phyloP scores from a whole-genome alignment of 2,113 vertebrate genomes.

The Dipodomys spectabilis region DNA sequence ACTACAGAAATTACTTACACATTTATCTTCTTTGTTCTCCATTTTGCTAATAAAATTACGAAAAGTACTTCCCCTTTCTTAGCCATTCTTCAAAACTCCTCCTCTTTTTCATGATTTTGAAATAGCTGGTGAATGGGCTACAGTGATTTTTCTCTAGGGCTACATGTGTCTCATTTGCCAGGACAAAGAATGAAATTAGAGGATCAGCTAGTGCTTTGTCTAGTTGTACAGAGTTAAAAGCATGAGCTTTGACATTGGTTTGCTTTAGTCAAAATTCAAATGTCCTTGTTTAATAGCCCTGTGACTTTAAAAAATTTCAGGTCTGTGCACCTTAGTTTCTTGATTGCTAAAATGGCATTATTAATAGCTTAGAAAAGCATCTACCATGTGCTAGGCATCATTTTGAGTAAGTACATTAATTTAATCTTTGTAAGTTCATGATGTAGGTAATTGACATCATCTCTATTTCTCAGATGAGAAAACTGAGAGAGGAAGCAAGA shows the following conservation, averaged over 20 bases:
- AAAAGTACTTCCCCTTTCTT: background rate
- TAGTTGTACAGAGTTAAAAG: background rate
- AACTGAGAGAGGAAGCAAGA: constrained; percentile 21
- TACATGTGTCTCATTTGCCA: background rate
- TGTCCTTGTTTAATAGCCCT: constrained; percentile 12
- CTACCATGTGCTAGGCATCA: background rate
- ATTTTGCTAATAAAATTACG: constrained; percentile 35
- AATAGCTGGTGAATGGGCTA: background rate
- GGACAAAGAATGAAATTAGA: background rate
- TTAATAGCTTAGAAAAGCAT: constrained; percentile 5
- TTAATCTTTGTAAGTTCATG: constrained; percentile 31
- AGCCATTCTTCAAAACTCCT: background rate
- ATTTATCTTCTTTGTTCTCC: background rate
- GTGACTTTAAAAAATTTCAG: constrained; percentile 46
- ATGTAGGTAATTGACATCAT: constrained; percentile 24
- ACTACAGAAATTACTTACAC: background rate
- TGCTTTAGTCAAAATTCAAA: constrained; percentile 14
- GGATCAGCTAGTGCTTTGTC: background rate
- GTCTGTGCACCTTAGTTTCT: constrained; percentile 13
- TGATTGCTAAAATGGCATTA: constrained; percentile 20
- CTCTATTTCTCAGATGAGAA: constrained; percentile 50
- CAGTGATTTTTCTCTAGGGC: background rate
- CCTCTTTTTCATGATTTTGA: background rate
- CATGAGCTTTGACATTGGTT: background rate
- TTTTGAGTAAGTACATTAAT: constrained; percentile 26